Percentiles rank a stretch among this genome's conserved stretches.
These are phyloP conservation scores for Labeo rohita DNA, from an alignment of 2,113 vertebrate species.

Conservation along the genomic window DNA sequence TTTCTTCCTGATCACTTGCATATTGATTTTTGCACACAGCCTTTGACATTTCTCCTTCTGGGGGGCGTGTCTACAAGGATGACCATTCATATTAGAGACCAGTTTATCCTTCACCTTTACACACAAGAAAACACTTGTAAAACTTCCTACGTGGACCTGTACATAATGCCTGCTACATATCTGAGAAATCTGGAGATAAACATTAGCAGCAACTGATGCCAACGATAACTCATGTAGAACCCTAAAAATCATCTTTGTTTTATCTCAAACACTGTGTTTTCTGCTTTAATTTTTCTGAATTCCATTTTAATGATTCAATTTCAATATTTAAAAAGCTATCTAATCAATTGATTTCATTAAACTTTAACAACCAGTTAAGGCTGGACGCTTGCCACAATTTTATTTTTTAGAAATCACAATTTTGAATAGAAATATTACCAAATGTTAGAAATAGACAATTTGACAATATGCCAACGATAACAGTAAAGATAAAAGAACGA, in stretches of 20 bases:
- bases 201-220: neutral
- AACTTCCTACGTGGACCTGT: neutral
- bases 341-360: too few relatives aligned
- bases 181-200: neutral
- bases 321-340: too few relatives aligned
- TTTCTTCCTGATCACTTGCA: conserved; percentile 32
- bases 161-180: neutral
- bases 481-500: too few relatives aligned
- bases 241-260: too few relatives aligned
- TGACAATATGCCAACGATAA: too few relatives aligned
- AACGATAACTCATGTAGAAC: neutral
- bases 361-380: too few relatives aligned
- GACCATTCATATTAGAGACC: neutral
- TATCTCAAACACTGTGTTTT: neutral
- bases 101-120: neutral
- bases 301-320: too few relatives aligned
- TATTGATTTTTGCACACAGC: neutral
- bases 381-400: too few relatives aligned
- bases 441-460: too few relatives aligned
- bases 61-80: neutral
- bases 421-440: too few relatives aligned
- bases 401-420: too few relatives aligned
- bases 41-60: neutral
- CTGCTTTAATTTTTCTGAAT: too few relatives aligned
- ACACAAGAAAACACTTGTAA: neutral